Evolutionary conservation across 2,797 vertebrate species (phyloP).

Genomic region (Limosa lapponica): DNA sequence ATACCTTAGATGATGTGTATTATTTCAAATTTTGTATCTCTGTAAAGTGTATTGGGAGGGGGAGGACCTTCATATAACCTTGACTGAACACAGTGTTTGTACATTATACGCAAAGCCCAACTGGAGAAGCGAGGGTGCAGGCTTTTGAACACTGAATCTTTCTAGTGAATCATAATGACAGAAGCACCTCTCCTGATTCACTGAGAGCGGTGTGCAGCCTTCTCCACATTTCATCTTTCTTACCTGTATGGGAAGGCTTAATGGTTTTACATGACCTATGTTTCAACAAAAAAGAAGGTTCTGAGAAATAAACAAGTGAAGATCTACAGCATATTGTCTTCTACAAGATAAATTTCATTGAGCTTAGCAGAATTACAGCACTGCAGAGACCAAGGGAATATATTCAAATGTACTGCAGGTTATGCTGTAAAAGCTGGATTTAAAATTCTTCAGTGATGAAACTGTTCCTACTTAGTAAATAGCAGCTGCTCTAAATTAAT

Average conservation of each 20-base stretch:
- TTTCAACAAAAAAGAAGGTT: not conserved
- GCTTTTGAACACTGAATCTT: not conserved
- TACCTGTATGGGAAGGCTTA: not conserved
- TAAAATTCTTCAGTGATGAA: constrained; percentile 54
- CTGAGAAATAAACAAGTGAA: constrained; percentile 56
- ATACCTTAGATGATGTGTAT: not conserved
- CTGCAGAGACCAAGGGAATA: constrained; percentile 36
- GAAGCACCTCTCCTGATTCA: not conserved
- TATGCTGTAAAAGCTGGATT: constrained; percentile 33
- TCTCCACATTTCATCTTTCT: not conserved
- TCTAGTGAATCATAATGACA: not conserved
- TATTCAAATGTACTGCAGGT: constrained; percentile 54
- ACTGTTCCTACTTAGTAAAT: constrained; percentile 14
- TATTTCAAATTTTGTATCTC: not conserved
- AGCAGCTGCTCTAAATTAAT: constrained; percentile 61
- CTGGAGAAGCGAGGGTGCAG: not conserved
- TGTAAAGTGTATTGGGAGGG: not conserved
- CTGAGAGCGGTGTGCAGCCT: not conserved
- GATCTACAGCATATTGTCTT: constrained; percentile 26
- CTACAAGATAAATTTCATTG: constrained; percentile 18
- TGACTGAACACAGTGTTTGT: not conserved
- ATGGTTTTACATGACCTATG: not conserved
- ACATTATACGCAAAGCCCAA: not conserved
- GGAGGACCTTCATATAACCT: not conserved
- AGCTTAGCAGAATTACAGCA: constrained; percentile 41